phyloP scores from a whole-genome alignment of 2,888 invertebrate species.

The Drosophila fulvimacula region DNA sequence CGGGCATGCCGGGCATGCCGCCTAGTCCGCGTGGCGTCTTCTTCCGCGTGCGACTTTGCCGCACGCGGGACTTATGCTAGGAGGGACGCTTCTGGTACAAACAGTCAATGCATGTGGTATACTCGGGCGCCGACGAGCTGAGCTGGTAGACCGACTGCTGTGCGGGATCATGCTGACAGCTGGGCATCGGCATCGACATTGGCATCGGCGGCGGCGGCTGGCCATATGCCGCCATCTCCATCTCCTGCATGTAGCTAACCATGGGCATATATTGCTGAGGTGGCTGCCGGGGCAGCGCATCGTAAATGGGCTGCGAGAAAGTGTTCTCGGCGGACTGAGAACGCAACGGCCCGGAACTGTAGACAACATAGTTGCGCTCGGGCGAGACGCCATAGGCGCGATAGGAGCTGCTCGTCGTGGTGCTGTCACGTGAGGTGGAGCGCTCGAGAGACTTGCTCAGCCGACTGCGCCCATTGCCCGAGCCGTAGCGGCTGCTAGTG shows the following conservation, averaged over 20 bases:
- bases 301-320: conserved; percentile 85
- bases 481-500: conserved; percentile 61
- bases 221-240: conserved; percentile 49
- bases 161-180: conserved; percentile 58
- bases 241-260: conserved; percentile 54
- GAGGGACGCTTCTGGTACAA: conserved; percentile 88
- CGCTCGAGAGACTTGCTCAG: conserved; percentile 84
- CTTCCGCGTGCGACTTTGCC: conserved; percentile 88
- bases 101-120: conserved; percentile 90
- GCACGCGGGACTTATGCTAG: conserved; percentile 88
- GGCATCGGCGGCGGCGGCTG: conserved; percentile 56
- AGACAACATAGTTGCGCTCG: conserved; percentile 83
- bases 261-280: conserved; percentile 52
- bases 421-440: conserved; percentile 83
- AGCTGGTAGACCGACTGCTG: conserved; percentile 70
- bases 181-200: conserved; percentile 34
- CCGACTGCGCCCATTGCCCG: conserved; percentile 57
- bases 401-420: conserved; percentile 78
- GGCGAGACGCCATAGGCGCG: conserved; percentile 83
- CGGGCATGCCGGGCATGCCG: conserved; percentile 45
- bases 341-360: conserved; percentile 80
- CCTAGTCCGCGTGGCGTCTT: conserved; percentile 84
- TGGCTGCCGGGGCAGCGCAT: conserved; percentile 84
- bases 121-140: conserved; percentile 86
- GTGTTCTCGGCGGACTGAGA: conserved; percentile 85